These are phyloP conservation scores for Oreochromis niloticus DNA, from an alignment of 2,113 vertebrate genomes.

Conservation along the genomic window DNA sequence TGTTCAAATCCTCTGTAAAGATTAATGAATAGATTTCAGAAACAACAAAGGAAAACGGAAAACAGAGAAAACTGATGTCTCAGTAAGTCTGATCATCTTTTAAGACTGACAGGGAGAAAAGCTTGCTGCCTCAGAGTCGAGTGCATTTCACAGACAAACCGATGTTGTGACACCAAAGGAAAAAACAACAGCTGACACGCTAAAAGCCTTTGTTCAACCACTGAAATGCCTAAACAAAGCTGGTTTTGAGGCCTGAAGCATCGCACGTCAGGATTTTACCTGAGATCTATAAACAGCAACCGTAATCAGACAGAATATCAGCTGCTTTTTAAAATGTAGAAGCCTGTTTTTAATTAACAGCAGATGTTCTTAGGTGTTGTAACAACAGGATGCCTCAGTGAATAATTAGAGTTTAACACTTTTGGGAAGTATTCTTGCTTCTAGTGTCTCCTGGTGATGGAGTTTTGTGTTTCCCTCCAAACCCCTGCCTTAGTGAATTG, in stretches of 20 bases:
- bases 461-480: neutral
- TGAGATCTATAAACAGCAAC: neutral
- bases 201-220: constrained; percentile 15
- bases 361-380: constrained; percentile 28
- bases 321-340: constrained; percentile 28
- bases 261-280: neutral
- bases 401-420: constrained; percentile 36
- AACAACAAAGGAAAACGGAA: neutral
- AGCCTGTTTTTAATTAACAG: constrained; percentile 52
- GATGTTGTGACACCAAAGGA: constrained; percentile 1
- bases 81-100: constrained; percentile 17
- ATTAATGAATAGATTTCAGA: constrained; percentile 11
- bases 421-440: constrained; percentile 5
- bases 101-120: constrained; percentile 4
- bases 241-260: neutral
- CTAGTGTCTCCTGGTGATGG: neutral
- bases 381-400: constrained; percentile 31
- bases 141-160: constrained; percentile 2
- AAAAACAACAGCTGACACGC: constrained; percentile 26
- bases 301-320: constrained; percentile 14
- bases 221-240: neutral
- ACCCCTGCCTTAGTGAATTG: neutral
- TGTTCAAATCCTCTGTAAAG: neutral
- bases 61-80: neutral
- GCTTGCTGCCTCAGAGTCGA: constrained; percentile 9